Evolutionary conservation across 2,888 invertebrate species (phyloP).

Genomic region (Trichacis sp.): DNA sequence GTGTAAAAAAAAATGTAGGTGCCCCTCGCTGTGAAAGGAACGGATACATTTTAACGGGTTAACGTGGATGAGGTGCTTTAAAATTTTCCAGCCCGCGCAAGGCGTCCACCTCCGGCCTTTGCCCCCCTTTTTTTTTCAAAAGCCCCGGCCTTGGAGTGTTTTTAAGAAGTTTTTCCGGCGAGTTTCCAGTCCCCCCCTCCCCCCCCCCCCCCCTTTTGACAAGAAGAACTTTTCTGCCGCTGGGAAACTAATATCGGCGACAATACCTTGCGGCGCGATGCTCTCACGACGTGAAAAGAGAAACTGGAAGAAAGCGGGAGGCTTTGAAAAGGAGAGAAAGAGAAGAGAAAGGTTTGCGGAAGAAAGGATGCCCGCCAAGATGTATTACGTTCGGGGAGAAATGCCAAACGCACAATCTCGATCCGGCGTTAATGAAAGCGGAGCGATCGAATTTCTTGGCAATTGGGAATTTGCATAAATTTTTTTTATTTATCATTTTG

Average conservation of each 20-base stretch:
- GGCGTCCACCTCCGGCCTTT: too few species aligned
- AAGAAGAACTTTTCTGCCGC: background rate
- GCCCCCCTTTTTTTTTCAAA: background rate
- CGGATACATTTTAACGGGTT: background rate
- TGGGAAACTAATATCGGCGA: constrained; percentile 6
- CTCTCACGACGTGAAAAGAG: constrained; percentile 6
- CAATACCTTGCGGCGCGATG: constrained; percentile 6
- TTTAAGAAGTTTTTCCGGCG: background rate
- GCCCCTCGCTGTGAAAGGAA: background rate
- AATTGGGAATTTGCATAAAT: too few species aligned
- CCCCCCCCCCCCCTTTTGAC: too few species aligned
- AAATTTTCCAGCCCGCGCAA: background rate
- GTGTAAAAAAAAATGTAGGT: too few species aligned
- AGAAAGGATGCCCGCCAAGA: background rate
- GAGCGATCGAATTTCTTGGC: background rate
- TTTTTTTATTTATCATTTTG: too few species aligned
- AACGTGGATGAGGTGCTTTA: background rate
- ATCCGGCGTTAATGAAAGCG: background rate
- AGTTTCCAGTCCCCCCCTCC: constrained; percentile 1
- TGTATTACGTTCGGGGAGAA: constrained; percentile 2
- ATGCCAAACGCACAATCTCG: background rate
- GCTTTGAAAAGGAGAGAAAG: background rate
- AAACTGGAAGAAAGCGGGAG: background rate
- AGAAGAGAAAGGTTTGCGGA: background rate
- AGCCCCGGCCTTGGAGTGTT: background rate